These are phyloP conservation scores for Loriculus beryllinus DNA, from an alignment of 2,797 vertebrate species.

Conservation along the genomic window DNA sequence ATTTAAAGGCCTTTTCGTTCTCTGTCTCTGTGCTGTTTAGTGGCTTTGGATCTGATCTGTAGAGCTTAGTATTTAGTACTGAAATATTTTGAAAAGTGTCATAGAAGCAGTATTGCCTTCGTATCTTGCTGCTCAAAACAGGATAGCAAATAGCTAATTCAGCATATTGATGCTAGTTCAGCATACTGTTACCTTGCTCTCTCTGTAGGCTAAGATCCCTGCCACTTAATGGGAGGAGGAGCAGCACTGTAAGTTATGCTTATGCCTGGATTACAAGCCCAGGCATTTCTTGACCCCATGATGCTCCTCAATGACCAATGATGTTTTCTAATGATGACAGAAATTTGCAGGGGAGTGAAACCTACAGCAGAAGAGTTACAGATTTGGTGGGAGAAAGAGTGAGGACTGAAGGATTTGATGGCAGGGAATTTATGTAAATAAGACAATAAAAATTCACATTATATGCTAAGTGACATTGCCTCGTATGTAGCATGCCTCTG, in stretches of 20 bases:
- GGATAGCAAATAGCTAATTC: neutral
- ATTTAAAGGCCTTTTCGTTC: neutral
- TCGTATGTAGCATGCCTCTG: neutral
- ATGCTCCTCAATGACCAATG: rapidly evolving
- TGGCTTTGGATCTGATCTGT: neutral
- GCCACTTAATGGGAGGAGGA: neutral
- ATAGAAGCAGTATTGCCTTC: neutral
- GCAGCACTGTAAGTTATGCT: neutral
- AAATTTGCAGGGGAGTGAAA: neutral
- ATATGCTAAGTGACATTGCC: neutral
- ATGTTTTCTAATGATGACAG: neutral
- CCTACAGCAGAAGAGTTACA: neutral
- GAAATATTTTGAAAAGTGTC: constrained; percentile 19
- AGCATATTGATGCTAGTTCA: rapidly evolving
- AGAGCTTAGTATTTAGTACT: constrained; percentile 15
- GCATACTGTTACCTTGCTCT: neutral
- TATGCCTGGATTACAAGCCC: neutral
- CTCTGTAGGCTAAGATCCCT: neutral
- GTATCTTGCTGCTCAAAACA: neutral
- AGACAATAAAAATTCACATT: neutral
- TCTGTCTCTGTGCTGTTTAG: neutral
- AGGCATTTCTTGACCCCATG: neutral
- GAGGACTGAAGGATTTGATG: neutral
- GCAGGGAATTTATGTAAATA: neutral
- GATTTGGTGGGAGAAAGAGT: neutral